A percentile compares a stretch with the other conserved stretches of the same genome.
These are phyloP conservation scores for Pseudorasbora parva DNA, from an alignment of 2,113 vertebrate species.

Conservation along the genomic window DNA sequence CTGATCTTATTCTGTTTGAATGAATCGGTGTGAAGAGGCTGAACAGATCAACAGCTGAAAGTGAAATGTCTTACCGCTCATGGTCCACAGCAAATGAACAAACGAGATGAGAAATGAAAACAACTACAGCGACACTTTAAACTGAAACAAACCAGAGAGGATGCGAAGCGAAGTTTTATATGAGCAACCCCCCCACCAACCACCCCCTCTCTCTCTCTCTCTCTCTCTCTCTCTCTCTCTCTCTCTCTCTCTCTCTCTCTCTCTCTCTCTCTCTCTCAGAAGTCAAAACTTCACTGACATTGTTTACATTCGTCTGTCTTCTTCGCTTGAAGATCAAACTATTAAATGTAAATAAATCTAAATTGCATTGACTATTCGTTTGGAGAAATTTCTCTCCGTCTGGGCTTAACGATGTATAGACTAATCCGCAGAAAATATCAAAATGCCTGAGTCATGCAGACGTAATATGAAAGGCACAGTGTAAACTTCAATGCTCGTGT, in stretches of 20 bases:
- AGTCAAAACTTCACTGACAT: no score
- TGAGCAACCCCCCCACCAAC: background rate
- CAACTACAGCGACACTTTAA: background rate
- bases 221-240: background rate
- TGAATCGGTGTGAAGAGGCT: background rate
- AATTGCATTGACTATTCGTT: background rate
- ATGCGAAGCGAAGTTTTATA: background rate
- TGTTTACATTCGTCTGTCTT: background rate
- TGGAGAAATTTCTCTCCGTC: background rate
- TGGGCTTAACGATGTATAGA: no score
- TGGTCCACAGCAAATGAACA: background rate
- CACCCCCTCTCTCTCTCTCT: background rate
- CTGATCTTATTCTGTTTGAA: background rate
- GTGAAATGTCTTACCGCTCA: constrained; percentile 23
- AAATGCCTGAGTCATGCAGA: background rate
- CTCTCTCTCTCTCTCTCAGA: background rate
- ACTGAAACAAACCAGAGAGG: background rate
- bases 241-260: background rate
- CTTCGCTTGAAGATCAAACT: no score
- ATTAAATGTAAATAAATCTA: background rate
- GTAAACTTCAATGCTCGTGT: background rate
- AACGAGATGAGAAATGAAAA: background rate
- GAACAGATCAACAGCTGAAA: background rate
- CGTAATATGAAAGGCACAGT: background rate
- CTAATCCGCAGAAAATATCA: no score